Evolutionary conservation across 2,888 invertebrate species (phyloP).

Genomic region (Hedychridium roseum): DNA sequence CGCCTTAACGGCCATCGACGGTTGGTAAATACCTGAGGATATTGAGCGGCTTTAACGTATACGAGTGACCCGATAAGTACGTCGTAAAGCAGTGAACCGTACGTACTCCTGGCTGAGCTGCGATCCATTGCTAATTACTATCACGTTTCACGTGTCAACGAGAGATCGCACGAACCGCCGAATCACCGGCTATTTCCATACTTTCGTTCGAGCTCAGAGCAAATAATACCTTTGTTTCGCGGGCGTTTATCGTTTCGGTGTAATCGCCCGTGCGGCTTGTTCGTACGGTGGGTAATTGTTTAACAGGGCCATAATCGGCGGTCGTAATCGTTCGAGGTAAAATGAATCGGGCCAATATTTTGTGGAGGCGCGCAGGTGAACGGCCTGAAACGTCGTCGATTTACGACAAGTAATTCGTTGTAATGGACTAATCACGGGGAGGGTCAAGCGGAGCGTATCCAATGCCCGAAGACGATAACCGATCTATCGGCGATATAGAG

Average conservation of each 20-base stretch:
- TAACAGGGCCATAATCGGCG: too few relatives aligned
- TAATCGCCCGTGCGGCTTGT: too few relatives aligned
- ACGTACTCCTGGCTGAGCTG: conserved; percentile 27
- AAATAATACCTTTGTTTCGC: too few relatives aligned
- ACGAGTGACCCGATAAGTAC: conserved; percentile 31
- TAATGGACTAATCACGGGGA: conserved; percentile 8
- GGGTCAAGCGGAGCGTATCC: conserved; percentile 14
- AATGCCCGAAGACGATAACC: conserved; percentile 10
- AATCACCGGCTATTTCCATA: too few relatives aligned
- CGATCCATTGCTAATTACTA: conserved; percentile 43
- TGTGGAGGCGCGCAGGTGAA: too few relatives aligned
- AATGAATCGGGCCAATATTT: too few relatives aligned
- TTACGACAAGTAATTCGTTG: background rate
- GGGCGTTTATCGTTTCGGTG: too few relatives aligned
- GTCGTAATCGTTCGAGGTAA: too few relatives aligned
- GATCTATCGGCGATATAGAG: conserved; percentile 14
- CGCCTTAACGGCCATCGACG: conserved; percentile 26
- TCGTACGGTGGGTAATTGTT: too few relatives aligned
- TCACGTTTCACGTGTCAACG: conserved; percentile 18
- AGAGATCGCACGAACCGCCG: conserved; percentile 16
- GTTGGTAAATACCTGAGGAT: conserved; percentile 34
- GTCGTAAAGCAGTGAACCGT: conserved; percentile 41
- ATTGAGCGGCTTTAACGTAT: conserved; percentile 29
- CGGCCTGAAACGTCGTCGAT: too few relatives aligned
- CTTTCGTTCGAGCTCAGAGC: too few relatives aligned